phyloP scores from a whole-genome alignment of 2,888 invertebrate genomes.

The Osedax fenrisi region DNA sequence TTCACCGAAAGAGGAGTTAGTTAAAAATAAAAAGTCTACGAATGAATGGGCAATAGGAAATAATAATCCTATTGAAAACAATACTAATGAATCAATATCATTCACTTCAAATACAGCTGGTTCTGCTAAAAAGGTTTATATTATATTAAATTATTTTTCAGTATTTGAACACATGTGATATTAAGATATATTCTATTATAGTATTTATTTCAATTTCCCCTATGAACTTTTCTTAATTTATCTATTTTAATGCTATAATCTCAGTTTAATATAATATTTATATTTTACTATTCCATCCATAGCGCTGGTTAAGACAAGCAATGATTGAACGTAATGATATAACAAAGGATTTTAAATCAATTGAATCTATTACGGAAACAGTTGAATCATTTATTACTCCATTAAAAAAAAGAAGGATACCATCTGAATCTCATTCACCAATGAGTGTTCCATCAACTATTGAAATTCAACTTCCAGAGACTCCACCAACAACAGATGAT shows the following conservation, averaged over 20 bases:
- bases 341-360: not conserved
- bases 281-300: not conserved
- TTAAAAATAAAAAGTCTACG: no score
- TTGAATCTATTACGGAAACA: not conserved
- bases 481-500: not conserved
- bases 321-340: not conserved
- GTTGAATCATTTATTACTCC: not conserved
- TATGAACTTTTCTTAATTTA: no score
- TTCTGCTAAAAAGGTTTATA: not conserved
- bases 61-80: not conserved
- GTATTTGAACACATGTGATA: not conserved
- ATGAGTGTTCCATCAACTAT: not conserved
- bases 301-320: not conserved
- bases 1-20: no score
- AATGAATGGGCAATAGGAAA: not conserved
- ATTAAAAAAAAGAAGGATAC: not conserved
- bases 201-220: no score
- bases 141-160: not conserved
- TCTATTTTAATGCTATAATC: no score
- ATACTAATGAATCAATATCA: not conserved
- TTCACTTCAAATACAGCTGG: not conserved
- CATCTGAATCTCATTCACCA: not conserved
- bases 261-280: no score
- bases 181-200: not conserved
- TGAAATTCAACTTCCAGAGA: not conserved